These are phyloP conservation scores for Eueremaeus valkanovi DNA, from an alignment of 2,888 invertebrate genomes.

Conservation along the genomic window DNA sequence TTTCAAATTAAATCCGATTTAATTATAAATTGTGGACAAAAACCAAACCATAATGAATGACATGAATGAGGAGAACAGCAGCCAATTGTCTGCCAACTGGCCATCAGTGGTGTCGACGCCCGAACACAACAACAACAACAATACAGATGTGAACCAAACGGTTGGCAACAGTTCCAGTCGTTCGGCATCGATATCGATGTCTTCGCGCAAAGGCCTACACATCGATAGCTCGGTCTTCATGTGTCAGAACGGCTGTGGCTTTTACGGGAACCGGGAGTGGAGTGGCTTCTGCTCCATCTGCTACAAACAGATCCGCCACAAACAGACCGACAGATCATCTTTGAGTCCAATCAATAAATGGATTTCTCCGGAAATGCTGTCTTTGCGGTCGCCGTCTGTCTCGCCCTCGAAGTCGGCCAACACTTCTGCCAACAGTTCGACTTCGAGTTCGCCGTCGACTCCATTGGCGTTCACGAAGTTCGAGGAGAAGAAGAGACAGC, in stretches of 20 bases:
- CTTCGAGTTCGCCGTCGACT: constrained; percentile 17
- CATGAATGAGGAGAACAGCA: no score
- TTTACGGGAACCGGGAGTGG: constrained; percentile 95
- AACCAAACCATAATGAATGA: background rate
- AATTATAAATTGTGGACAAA: background rate
- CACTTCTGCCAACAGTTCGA: background rate
- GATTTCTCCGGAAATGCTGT: constrained; percentile 11
- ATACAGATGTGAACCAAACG: background rate
- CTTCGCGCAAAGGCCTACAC: background rate
- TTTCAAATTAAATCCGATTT: background rate
- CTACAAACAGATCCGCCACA: constrained; percentile 66
- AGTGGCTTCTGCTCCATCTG: constrained; percentile 97
- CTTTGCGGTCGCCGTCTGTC: background rate
- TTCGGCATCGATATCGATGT: background rate
- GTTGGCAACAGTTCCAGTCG: no score
- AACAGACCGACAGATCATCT: constrained; percentile 50
- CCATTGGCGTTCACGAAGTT: constrained; percentile 63
- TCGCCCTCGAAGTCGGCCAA: constrained; percentile 14
- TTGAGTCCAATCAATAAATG: background rate
- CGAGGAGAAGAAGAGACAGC: constrained; percentile 77
- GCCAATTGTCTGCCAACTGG: no score
- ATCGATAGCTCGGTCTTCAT: constrained; percentile 39
- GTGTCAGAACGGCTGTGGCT: constrained; percentile 92
- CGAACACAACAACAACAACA: background rate
- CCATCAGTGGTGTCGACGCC: background rate